Conservation (phyloP, 2,888 invertebrate species). For the Dascillus cervinus region DNA sequence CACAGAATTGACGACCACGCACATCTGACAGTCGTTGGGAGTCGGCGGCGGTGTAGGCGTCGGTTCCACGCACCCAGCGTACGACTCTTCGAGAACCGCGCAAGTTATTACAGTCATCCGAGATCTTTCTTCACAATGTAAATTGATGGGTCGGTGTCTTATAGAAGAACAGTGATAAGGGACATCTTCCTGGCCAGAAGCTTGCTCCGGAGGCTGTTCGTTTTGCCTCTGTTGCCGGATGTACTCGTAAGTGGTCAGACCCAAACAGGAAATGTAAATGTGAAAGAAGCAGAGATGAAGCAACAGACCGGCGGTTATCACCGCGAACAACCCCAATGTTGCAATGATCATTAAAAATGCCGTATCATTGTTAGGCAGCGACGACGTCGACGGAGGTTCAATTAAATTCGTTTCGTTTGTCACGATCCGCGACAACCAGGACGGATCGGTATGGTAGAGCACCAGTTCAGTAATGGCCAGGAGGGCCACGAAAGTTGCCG, state of each 20-base stretch:
- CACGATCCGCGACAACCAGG: conserved; percentile 47
- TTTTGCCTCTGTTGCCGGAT: conserved; percentile 52
- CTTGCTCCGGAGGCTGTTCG: conserved; percentile 21
- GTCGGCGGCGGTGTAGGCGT: conserved; percentile 43
- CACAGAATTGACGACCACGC: conserved; percentile 30
- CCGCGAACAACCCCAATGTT: conserved; percentile 61
- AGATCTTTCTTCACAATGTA: conserved; percentile 41
- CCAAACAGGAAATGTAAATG: conserved; percentile 75
- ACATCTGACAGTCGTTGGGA: conserved; percentile 38
- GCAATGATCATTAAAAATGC: conserved; percentile 53
- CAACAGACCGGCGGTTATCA: conserved; percentile 67
- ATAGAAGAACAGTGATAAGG: conserved; percentile 12
- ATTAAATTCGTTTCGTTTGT: conserved; percentile 14
- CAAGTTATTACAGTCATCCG: conserved; percentile 40
- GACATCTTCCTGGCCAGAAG: conserved; percentile 13
- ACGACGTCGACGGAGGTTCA: conserved; percentile 25
- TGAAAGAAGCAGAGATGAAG: conserved; percentile 83
- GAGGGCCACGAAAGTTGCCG: conserved; percentile 60
- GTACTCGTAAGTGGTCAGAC: conserved; percentile 86
- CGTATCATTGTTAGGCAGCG: conserved; percentile 47
- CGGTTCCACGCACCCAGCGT: conserved; percentile 37
- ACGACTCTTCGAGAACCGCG: conserved; percentile 46
- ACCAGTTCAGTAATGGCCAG: conserved; percentile 64
- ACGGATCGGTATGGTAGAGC: conserved; percentile 53
- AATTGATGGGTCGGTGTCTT: conserved; percentile 32